phyloP scores from a whole-genome alignment of 2,113 vertebrate species.

The Pholis gunnellus region DNA sequence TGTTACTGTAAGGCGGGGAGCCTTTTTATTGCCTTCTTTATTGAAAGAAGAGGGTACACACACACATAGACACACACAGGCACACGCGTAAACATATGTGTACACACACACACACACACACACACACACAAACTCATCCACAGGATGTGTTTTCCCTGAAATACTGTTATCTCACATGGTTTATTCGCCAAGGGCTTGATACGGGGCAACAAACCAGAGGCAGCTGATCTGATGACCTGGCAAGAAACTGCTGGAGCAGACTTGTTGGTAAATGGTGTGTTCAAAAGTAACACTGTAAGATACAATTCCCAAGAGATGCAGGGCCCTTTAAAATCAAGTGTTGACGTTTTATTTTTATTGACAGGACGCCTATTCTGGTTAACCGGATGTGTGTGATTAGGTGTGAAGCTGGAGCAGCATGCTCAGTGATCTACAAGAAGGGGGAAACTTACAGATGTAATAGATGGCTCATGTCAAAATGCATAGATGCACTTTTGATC shows the following conservation, averaged over 20 bases:
- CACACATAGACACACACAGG: background rate
- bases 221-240: slow-evolving; percentile 12
- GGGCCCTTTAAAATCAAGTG: background rate
- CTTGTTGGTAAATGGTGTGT: slow-evolving; percentile 4
- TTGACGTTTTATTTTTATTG: background rate
- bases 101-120: slow-evolving; percentile 1
- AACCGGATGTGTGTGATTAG: background rate
- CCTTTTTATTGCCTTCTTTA: slow-evolving; percentile 60
- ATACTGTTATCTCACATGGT: background rate
- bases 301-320: background rate
- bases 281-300: background rate
- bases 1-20: slow-evolving; percentile 68
- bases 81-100: background rate
- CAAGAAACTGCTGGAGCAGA: background rate
- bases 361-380: background rate
- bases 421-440: background rate
- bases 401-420: background rate
- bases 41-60: slow-evolving; percentile 20
- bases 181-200: background rate
- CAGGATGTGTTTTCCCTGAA: background rate
- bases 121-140: slow-evolving; percentile 2
- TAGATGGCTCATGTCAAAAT: slow-evolving; percentile 11
- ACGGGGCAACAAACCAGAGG: background rate
- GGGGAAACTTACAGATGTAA: background rate
- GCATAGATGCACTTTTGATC: slow-evolving; percentile 8